Evolutionary conservation across 2,113 vertebrate species (phyloP).

Genomic region (Sus scrofa): T2T-Sscrofa CM000818.6:89696001-89696500

Average conservation of each 20-base stretch:
- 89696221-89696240: neutral
- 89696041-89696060: too few relatives aligned
- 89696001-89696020: too few relatives aligned
- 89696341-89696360: neutral
- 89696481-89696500: too few relatives aligned
- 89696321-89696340: neutral
- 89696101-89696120: too few relatives aligned
- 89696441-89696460: too few relatives aligned
- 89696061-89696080: too few relatives aligned
- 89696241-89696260: conserved; percentile 25
- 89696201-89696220: neutral
- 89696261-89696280: neutral
- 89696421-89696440: neutral
- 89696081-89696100: too few relatives aligned
- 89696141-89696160: too few relatives aligned
- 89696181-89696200: neutral
- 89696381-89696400: conserved; percentile 39
- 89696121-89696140: too few relatives aligned
- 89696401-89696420: neutral
- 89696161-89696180: neutral
- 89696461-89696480: too few relatives aligned
- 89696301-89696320: neutral
- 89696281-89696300: conserved; percentile 22
- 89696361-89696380: neutral
- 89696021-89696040: too few relatives aligned